phyloP scores from a whole-genome alignment of 37 sponge, comb jelly and placozoan species.

The Mnemiopsis leidyi region DNA sequence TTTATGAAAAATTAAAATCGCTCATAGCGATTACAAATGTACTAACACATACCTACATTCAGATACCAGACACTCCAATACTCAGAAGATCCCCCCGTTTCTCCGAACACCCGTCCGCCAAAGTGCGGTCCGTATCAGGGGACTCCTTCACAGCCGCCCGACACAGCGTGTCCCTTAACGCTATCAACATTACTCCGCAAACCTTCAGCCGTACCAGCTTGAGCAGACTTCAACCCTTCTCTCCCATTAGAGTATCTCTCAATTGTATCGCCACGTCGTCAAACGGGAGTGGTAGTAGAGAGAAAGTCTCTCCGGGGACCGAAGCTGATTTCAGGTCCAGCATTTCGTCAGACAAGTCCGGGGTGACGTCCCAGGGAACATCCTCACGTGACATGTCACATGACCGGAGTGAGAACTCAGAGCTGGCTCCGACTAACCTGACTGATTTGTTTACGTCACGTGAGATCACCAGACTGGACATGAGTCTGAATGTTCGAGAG shows the following conservation, averaged over 20 bases:
- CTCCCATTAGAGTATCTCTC: constrained; percentile 48
- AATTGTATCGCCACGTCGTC: not conserved
- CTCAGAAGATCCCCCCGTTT: constrained; percentile 9
- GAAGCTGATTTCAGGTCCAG: not conserved
- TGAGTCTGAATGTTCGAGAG: constrained; percentile 15
- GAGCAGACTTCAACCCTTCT: not conserved
- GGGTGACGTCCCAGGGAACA: not conserved
- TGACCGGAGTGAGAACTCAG: not conserved
- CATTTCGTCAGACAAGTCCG: not conserved
- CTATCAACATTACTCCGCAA: constrained; percentile 39
- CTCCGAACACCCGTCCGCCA: not conserved
- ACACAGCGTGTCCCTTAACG: constrained; percentile 9
- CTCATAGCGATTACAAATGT: no score
- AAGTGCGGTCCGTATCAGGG: not conserved
- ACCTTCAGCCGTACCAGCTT: constrained; percentile 13
- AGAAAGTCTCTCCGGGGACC: not conserved
- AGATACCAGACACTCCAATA: no score
- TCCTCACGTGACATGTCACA: not conserved
- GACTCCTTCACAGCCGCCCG: constrained; percentile 17
- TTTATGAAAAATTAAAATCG: no score
- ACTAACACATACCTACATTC: no score
- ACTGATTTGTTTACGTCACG: constrained; percentile 47
- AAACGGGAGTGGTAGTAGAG: not conserved
- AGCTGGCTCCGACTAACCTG: not conserved
- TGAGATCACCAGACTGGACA: constrained; percentile 18